These are phyloP conservation scores for Entelurus aequoreus DNA, from an alignment of 2,113 vertebrate species.

Conservation along the genomic window DNA sequence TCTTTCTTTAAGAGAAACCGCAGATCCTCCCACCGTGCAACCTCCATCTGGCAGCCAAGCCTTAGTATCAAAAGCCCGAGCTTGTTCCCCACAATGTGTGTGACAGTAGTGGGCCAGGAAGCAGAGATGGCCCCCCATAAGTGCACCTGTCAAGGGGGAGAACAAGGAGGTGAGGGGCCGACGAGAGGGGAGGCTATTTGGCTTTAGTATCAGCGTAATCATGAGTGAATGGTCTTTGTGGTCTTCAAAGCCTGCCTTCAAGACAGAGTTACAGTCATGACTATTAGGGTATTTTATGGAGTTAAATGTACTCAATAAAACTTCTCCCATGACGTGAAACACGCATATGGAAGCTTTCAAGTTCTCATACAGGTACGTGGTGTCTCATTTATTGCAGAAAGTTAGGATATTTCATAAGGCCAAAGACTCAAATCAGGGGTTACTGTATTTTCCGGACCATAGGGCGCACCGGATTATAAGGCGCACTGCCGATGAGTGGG, in stretches of 20 bases:
- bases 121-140: slow-evolving; percentile 33
- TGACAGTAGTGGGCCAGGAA: slow-evolving; percentile 23
- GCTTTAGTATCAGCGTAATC: slow-evolving; percentile 46
- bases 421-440: no score
- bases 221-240: slow-evolving; percentile 39
- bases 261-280: slow-evolving; percentile 26
- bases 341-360: background rate
- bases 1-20: slow-evolving; percentile 56
- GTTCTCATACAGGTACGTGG: no score
- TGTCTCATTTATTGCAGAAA: no score
- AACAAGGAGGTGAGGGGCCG: slow-evolving; percentile 33
- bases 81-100: slow-evolving; percentile 21
- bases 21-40: slow-evolving; percentile 51
- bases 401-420: no score
- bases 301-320: slow-evolving; percentile 5
- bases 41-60: slow-evolving; percentile 41
- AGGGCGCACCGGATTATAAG: no score
- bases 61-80: slow-evolving; percentile 27
- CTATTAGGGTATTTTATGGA: slow-evolving; percentile 19
- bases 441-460: no score
- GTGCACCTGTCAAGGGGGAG: slow-evolving; percentile 58
- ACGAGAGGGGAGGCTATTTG: slow-evolving; percentile 55
- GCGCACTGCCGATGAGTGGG: no score
- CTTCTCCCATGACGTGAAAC: no score
- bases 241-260: slow-evolving; percentile 11